Conservation (phyloP, 2,797 vertebrate genomes). For the Myotis pilosus region DNA sequence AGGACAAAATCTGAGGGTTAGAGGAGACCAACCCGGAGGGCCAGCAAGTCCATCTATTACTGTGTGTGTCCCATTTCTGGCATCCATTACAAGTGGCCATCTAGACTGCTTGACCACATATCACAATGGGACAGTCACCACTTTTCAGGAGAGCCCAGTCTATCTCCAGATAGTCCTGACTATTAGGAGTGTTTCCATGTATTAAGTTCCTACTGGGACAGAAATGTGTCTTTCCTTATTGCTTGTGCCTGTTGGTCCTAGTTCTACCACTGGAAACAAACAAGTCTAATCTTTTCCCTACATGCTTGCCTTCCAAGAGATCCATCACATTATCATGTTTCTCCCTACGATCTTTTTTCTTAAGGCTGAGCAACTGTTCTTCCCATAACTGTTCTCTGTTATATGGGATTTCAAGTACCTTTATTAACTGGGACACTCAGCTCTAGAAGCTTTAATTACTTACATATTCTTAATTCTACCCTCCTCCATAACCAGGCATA, state of each 20-base stretch:
- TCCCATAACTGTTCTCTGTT: not conserved
- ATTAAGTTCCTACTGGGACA: not conserved
- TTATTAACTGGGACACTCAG: not conserved
- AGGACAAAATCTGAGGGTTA: not conserved
- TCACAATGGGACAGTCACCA: not conserved
- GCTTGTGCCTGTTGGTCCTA: not conserved
- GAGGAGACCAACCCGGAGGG: not conserved
- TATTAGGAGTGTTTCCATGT: not conserved
- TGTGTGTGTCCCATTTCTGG: not conserved
- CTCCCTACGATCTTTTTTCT: not conserved
- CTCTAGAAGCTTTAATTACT: constrained; percentile 12
- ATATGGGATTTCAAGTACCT: not conserved
- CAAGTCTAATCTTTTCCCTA: not conserved
- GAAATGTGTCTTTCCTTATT: constrained; percentile 20
- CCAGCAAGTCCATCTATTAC: not conserved
- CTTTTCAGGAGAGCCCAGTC: not conserved
- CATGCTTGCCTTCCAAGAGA: not conserved
- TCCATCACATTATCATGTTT: not conserved
- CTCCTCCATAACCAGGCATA: not conserved
- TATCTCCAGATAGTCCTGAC: not conserved
- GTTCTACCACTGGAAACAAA: constrained; percentile 14
- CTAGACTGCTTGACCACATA: not conserved
- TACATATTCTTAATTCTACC: not conserved
- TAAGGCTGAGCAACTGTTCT: not conserved
- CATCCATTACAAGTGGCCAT: not conserved